phyloP scores from a whole-genome alignment of 2,797 vertebrate genomes.

The Spinus olivaceus region DNA sequence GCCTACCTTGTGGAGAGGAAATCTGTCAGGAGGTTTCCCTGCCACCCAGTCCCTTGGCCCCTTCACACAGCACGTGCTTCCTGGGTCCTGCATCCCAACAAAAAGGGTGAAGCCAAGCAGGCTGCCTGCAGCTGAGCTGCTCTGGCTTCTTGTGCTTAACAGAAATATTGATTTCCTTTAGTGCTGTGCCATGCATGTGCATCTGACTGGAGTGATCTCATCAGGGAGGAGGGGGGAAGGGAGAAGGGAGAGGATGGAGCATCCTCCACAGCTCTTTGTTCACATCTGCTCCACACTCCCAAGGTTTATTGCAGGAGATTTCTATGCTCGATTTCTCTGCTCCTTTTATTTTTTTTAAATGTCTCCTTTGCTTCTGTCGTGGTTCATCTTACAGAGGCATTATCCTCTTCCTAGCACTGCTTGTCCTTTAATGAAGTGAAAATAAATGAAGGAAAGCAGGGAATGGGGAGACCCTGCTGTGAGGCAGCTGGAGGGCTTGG shows the following conservation, averaged over 20 bases:
- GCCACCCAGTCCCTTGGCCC: not conserved
- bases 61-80: not conserved
- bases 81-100: not conserved
- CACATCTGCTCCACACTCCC: slow-evolving; percentile 47
- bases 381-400: slow-evolving; percentile 49
- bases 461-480: slow-evolving; percentile 42
- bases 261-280: slow-evolving; percentile 64
- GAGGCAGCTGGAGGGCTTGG: slow-evolving; percentile 52
- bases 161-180: slow-evolving; percentile 33
- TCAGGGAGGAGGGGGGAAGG: slow-evolving; percentile 25
- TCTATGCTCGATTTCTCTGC: slow-evolving; percentile 36
- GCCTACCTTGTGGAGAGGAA: not conserved
- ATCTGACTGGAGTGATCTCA: slow-evolving; percentile 6
- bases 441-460: slow-evolving; percentile 59
- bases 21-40: not conserved
- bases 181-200: not conserved
- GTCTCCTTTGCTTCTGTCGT: slow-evolving; percentile 28
- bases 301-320: slow-evolving; percentile 52
- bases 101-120: not conserved
- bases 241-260: slow-evolving; percentile 12
- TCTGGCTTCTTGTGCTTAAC: not conserved
- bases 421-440: slow-evolving; percentile 65
- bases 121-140: slow-evolving; percentile 25
- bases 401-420: slow-evolving; percentile 25
- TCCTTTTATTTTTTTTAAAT: not conserved